Evolutionary conservation across 2,888 invertebrate species (phyloP).

Genomic region (Heteromurus nitidus): DNA sequence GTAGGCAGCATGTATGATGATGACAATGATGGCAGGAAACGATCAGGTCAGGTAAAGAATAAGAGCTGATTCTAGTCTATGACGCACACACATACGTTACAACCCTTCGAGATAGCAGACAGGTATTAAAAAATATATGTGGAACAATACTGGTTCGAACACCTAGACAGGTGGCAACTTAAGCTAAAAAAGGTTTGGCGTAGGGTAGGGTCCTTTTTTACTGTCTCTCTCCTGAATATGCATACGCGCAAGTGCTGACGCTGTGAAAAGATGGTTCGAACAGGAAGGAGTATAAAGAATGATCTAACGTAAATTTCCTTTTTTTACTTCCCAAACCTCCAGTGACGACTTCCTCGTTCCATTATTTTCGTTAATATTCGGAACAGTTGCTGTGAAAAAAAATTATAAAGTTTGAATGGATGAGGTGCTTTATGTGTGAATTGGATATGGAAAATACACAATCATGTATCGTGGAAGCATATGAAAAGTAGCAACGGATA

Average conservation of each 20-base stretch:
- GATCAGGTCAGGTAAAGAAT: slow-evolving; percentile 34
- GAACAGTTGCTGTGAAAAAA: slow-evolving; percentile 45
- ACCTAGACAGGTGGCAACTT: slow-evolving; percentile 73
- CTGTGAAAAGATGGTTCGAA: not conserved
- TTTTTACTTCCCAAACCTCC: slow-evolving; percentile 34
- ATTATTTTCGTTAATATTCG: slow-evolving; percentile 34
- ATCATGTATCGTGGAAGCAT: not conserved
- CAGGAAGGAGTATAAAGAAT: slow-evolving; percentile 24
- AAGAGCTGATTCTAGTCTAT: slow-evolving; percentile 45
- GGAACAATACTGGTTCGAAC: slow-evolving; percentile 60
- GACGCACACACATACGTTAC: slow-evolving; percentile 51
- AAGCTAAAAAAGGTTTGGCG: slow-evolving; percentile 29
- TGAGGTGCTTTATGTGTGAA: not conserved
- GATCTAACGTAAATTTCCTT: slow-evolving; percentile 10
- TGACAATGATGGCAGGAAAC: slow-evolving; percentile 42
- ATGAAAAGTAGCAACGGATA: not conserved
- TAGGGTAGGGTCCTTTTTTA: no score
- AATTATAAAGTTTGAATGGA: no score
- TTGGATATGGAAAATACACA: not conserved
- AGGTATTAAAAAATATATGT: no score
- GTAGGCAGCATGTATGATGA: not conserved
- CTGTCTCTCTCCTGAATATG: slow-evolving; percentile 50
- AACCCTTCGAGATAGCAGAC: slow-evolving; percentile 15
- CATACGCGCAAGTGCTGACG: slow-evolving; percentile 35
- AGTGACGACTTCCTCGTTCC: slow-evolving; percentile 58